These are phyloP conservation scores for Drosophila hydei DNA, from an alignment of 1,140 invertebrate genomes.

Conservation along the genomic window DNA sequence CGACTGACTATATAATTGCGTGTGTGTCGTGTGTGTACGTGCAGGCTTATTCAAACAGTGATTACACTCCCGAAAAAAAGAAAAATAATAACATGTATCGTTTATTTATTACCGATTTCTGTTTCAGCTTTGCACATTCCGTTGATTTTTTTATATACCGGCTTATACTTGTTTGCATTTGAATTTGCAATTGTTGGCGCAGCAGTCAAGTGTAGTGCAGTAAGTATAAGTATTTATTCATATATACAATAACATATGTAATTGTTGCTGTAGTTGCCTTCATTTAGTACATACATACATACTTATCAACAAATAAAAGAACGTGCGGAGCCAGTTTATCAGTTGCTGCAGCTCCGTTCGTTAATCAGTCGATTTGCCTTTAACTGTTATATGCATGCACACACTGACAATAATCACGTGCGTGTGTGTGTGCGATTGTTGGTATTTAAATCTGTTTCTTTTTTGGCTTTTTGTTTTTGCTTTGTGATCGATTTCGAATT, in stretches of 20 bases:
- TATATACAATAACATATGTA: slow-evolving; percentile 25
- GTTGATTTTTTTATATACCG: slow-evolving; percentile 41
- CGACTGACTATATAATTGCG: slow-evolving; percentile 9
- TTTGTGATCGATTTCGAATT: slow-evolving; percentile 60
- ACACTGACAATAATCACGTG: slow-evolving; percentile 8
- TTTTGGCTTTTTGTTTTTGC: slow-evolving; percentile 15
- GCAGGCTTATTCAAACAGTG: slow-evolving; percentile 43
- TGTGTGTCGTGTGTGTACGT: slow-evolving; percentile 22
- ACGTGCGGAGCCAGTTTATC: slow-evolving; percentile 42
- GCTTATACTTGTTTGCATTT: slow-evolving; percentile 18
- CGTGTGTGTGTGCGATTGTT: slow-evolving; percentile 23
- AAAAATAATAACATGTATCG: slow-evolving; percentile 23
- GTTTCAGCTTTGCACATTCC: slow-evolving; percentile 70
- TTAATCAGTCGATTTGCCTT: slow-evolving; percentile 57
- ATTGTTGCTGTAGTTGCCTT: slow-evolving; percentile 35
- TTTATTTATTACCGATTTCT: slow-evolving; percentile 47
- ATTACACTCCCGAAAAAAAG: slow-evolving; percentile 28
- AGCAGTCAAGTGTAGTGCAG: slow-evolving; percentile 21
- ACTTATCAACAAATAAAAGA: slow-evolving; percentile 45
- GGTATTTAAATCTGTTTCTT: slow-evolving; percentile 5
- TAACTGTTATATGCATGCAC: slow-evolving; percentile 51
- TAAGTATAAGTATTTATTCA: slow-evolving; percentile 19
- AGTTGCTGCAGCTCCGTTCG: slow-evolving; percentile 36
- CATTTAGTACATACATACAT: slow-evolving; percentile 4
- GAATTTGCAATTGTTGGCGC: slow-evolving; percentile 10